Conservation (phyloP, 2,113 vertebrate genomes). For the Dromiciops gliroides region DNA sequence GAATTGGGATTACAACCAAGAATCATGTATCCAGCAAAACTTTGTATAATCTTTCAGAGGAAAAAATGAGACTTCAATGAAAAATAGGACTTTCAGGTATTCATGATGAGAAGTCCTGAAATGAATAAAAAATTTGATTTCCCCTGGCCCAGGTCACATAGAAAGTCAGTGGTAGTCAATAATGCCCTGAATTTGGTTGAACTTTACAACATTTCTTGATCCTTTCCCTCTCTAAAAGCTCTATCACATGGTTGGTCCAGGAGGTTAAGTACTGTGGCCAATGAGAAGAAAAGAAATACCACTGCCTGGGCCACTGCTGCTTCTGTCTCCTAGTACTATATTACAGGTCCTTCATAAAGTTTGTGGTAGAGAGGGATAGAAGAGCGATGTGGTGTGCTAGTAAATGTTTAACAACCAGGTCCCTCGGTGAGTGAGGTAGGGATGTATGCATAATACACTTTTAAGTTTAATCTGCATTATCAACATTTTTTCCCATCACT, state of each 20-base stretch:
- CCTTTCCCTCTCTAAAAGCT: not conserved
- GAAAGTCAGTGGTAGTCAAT: not conserved
- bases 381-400: not conserved
- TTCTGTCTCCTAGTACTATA: not conserved
- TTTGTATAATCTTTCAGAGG: too few relatives aligned
- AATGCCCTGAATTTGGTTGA: not conserved
- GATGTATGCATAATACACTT: not conserved
- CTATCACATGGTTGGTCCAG: not conserved
- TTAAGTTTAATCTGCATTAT: not conserved
- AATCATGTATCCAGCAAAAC: too few relatives aligned
- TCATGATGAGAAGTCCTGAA: too few relatives aligned
- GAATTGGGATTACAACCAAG: too few relatives aligned
- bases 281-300: not conserved
- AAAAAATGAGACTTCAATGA: not conserved
- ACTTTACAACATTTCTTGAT: not conserved
- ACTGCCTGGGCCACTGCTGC: not conserved
- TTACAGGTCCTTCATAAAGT: not conserved
- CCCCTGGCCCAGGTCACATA: not conserved
- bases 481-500: not conserved
- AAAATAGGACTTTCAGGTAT: too few relatives aligned
- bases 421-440: not conserved
- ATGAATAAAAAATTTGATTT: too few relatives aligned
- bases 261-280: not conserved
- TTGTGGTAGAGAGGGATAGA: not conserved
- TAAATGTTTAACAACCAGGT: not conserved